phyloP scores from a whole-genome alignment of 2,113 vertebrate species.

The Carettochelys insculpta region DNA sequence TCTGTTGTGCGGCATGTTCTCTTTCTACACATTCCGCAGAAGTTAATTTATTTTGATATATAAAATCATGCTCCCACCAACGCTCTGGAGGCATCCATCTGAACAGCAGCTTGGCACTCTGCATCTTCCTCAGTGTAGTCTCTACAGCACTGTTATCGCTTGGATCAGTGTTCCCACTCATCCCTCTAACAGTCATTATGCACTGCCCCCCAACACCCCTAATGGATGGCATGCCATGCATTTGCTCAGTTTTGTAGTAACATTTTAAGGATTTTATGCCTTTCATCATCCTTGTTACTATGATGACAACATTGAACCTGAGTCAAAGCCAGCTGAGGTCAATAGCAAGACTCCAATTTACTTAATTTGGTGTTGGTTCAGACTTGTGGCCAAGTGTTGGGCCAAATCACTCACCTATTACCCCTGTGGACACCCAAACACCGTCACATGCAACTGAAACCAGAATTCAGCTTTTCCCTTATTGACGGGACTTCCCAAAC shows the following conservation, averaged over 20 bases:
- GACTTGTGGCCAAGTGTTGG: neutral
- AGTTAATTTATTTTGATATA: neutral
- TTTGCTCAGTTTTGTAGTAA: rapidly evolving
- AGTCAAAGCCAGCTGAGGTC: neutral
- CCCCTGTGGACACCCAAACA: neutral
- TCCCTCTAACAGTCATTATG: neutral
- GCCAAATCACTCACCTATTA: neutral
- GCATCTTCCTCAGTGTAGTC: neutral
- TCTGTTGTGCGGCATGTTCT: neutral
- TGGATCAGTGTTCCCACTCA: neutral
- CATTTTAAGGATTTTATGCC: neutral
- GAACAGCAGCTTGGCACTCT: neutral
- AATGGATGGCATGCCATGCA: neutral
- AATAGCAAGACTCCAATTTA: neutral
- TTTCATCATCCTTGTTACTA: neutral
- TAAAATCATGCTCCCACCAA: rapidly evolving
- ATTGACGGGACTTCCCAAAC: neutral
- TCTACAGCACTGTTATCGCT: neutral
- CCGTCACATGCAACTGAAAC: neutral
- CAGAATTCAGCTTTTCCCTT: neutral
- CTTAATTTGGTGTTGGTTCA: neutral
- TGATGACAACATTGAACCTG: neutral
- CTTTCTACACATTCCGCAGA: neutral
- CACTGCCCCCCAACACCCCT: rapidly evolving
- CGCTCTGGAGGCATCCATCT: neutral